Base-by-base conservation (phyloP, 2,113 vertebrate genomes). In the Nycticryphes semicollaris region DNA sequence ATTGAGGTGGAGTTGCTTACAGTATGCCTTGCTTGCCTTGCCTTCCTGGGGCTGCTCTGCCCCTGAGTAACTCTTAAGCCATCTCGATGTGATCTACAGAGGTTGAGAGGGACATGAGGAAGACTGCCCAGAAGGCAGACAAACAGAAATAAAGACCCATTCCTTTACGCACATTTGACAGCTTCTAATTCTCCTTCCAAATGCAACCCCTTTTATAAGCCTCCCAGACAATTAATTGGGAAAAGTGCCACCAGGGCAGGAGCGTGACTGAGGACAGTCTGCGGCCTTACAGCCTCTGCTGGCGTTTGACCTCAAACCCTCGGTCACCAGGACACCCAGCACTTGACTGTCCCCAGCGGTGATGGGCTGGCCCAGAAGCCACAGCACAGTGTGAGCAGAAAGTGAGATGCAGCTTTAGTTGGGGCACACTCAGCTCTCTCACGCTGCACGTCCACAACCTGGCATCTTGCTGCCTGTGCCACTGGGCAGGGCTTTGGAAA, bases 351-450 rank as follows among this genome's bases (percentile, higher is more conserved):
- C 66, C 41, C 21, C 64, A 35, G 8, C 14, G 27, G 14, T 7
- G n/a, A 59, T 9, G 14, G 24, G 24, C 2, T 81, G 33, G 21
- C 24, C 37, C 28, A 13, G 37, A 64, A 56, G 41, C 12, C 20
- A 15, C 0, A 0, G 47, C 1, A 3, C 2, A 5, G 74, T 3
- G 0, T 0, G 3, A 69, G 62, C 51, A 43, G 47, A 35, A 23
- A 16, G 45, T 19, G 23, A 54, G 47, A 62, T 13, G 7, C 19
- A 37, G 45, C 82, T 64, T 9, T 11, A 24, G 54, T 67, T 47
- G 48, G 45, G 37, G 43, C 25, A 41, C 43, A 18, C 6, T 6
- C 4, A 2, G 27, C 24, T 43, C 33, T 41, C 47, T 73, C 20
- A 4, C 0, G 0, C 22, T 59, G n/a, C 12, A 1, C 6, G 8